A percentile compares a stretch with the other conserved stretches of the same genome.
Conservation (phyloP, 2,888 invertebrate genomes). For the Conchocele bisecta region DNA sequence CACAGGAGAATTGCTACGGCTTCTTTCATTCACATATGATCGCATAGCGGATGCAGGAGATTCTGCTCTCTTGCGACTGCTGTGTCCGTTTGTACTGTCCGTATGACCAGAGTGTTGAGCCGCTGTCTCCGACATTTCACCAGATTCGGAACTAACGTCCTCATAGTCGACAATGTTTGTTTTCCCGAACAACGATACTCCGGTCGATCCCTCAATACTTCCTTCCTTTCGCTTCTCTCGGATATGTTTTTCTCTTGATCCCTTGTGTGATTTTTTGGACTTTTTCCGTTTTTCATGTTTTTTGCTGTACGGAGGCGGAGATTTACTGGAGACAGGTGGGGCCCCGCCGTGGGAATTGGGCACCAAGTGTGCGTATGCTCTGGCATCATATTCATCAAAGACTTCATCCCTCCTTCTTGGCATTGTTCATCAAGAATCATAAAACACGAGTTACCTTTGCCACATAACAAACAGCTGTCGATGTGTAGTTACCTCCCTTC, state of each 20-base stretch:
- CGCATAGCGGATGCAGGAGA: constrained; percentile 67
- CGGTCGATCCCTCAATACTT: constrained; percentile 24
- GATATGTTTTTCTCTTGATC: constrained; percentile 58
- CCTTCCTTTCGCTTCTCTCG: constrained; percentile 39
- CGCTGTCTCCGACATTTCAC: constrained; percentile 59
- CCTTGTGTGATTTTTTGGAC: constrained; percentile 64
- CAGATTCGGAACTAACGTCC: constrained; percentile 77
- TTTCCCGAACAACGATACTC: constrained; percentile 45
- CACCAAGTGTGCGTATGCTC: constrained; percentile 74
- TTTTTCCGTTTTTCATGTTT: constrained; percentile 68
- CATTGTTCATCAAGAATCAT: constrained; percentile 43
- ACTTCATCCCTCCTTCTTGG: constrained; percentile 57
- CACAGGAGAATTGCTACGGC: constrained; percentile 73
- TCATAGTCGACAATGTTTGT: constrained; percentile 73
- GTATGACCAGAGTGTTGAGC: constrained; percentile 20
- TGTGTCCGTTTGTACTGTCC: constrained; percentile 35
- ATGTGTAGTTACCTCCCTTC: constrained; percentile 53
- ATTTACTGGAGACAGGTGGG: constrained; percentile 5
- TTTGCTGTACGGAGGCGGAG: constrained; percentile 22
- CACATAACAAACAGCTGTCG: constrained; percentile 49
- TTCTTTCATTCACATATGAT: constrained; percentile 65
- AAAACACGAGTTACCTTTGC: constrained; percentile 19
- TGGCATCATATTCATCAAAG: constrained; percentile 76
- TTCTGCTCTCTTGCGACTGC: constrained; percentile 41
- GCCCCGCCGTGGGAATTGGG: constrained; percentile 48